A percentile compares a stretch with the other conserved stretches of the same genome.
Conservation (phyloP, 2,888 invertebrate genomes). For the Tachina lurida region DNA sequence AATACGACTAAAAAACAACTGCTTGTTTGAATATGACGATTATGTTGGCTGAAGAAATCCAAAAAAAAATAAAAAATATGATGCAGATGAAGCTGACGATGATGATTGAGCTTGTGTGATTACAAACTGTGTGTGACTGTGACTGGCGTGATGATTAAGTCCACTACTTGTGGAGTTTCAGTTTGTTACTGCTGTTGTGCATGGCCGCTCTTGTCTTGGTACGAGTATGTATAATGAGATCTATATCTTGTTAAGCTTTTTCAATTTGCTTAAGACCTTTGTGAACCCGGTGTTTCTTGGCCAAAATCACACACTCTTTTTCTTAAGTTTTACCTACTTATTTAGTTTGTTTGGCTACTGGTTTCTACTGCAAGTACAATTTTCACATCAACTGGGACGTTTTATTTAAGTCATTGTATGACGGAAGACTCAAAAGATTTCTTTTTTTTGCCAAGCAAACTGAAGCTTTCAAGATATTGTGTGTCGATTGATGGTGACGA, state of each 20-base stretch:
- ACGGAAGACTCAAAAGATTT: slow-evolving; percentile 55
- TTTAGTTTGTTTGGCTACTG: slow-evolving; percentile 57
- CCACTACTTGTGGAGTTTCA: slow-evolving; percentile 26
- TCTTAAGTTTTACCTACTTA: slow-evolving; percentile 53
- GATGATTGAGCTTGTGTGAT: slow-evolving; percentile 54
- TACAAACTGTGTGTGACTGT: slow-evolving; percentile 56
- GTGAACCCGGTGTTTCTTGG: slow-evolving; percentile 61
- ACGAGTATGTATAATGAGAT: slow-evolving; percentile 49
- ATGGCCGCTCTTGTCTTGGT: slow-evolving; percentile 10
- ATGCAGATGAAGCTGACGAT: slow-evolving; percentile 15
- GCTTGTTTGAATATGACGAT: slow-evolving; percentile 43
- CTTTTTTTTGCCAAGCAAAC: slow-evolving; percentile 12
- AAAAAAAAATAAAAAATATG: too few relatives aligned
- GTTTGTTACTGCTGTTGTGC: slow-evolving; percentile 16
- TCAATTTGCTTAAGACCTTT: slow-evolving; percentile 66
- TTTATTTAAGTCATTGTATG: slow-evolving; percentile 54
- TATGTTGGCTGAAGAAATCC: slow-evolving; percentile 25
- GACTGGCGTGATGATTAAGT: slow-evolving; percentile 55
- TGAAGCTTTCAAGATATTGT: slow-evolving; percentile 39
- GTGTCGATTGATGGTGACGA: slow-evolving; percentile 20
- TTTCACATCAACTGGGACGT: slow-evolving; percentile 59
- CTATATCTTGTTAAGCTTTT: slow-evolving; percentile 67
- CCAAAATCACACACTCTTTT: slow-evolving; percentile 55
- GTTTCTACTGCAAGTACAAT: slow-evolving; percentile 50
- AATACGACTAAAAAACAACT: slow-evolving; percentile 1